Conservation (phyloP, 2,113 vertebrate genomes). For the Entomyzon cyanotis region DNA sequence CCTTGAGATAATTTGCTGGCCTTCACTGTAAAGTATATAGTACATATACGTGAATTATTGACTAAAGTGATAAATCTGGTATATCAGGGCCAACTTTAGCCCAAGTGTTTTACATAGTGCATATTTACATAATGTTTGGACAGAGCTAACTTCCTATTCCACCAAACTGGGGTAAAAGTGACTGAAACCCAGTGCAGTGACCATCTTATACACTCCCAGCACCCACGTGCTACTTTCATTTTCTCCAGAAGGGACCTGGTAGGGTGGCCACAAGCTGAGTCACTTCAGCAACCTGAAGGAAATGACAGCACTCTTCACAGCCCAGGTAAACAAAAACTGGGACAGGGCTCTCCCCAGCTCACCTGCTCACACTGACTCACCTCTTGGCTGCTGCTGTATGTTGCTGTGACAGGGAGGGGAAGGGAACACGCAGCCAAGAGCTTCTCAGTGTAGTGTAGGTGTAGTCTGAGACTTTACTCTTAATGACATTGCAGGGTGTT, state of each 20-base stretch:
- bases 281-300: background rate
- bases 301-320: background rate
- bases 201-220: rapidly evolving
- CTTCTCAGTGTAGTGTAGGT: background rate
- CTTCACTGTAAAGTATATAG: background rate
- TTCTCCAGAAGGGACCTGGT: background rate
- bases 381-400: background rate
- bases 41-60: background rate
- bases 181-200: background rate
- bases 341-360: background rate
- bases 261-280: background rate
- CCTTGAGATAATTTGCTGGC: background rate
- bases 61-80: background rate
- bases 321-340: background rate
- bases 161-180: background rate
- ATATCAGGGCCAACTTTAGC: background rate
- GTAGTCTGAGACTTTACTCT: background rate
- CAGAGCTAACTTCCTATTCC: background rate
- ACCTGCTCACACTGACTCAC: background rate
- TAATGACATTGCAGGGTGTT: background rate
- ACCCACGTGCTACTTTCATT: background rate
- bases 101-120: background rate
- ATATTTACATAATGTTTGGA: background rate
- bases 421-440: background rate
- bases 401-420: background rate